phyloP scores from a whole-genome alignment of 2,797 vertebrate genomes.

The Gobionotothen gibberifrons region DNA sequence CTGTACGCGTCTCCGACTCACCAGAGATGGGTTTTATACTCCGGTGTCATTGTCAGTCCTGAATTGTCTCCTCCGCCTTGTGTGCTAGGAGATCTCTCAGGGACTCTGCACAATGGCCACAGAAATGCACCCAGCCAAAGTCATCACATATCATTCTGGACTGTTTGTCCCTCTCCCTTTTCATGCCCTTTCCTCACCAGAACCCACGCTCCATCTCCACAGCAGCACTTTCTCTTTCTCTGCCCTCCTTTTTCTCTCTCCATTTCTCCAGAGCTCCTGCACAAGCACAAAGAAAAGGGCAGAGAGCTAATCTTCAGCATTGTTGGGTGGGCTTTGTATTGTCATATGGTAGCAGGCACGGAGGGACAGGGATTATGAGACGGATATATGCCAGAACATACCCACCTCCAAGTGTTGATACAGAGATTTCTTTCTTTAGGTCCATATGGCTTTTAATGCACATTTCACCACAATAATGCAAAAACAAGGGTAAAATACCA shows the following conservation, averaged over 20 bases:
- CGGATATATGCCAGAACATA: constrained; percentile 48
- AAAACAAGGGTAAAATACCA: constrained; percentile 74
- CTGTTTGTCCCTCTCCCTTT: constrained; percentile 35
- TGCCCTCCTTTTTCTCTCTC: constrained; percentile 40
- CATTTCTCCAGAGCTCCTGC: constrained; percentile 55
- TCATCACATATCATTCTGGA: constrained; percentile 55
- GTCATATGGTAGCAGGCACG: constrained; percentile 67
- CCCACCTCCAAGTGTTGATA: constrained; percentile 37
- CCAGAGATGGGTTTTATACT: constrained; percentile 49
- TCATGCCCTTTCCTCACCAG: constrained; percentile 32
- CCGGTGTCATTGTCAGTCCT: constrained; percentile 60
- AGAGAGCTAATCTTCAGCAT: constrained; percentile 70
- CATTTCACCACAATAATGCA: constrained; percentile 23
- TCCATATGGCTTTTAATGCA: neutral
- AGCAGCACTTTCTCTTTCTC: constrained; percentile 35
- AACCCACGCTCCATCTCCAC: constrained; percentile 24
- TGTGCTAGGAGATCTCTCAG: constrained; percentile 50
- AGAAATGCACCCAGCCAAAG: constrained; percentile 52
- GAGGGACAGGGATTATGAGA: constrained; percentile 71
- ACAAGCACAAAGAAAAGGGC: constrained; percentile 69
- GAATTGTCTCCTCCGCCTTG: constrained; percentile 55
- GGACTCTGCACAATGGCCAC: constrained; percentile 55
- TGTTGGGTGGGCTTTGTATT: constrained; percentile 71
- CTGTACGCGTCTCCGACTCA: constrained; percentile 61
- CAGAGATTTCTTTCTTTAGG: constrained; percentile 1